Evolutionary conservation across 2,113 vertebrate genomes (phyloP).

Genomic region (Atherinomorus stipes): DNA sequence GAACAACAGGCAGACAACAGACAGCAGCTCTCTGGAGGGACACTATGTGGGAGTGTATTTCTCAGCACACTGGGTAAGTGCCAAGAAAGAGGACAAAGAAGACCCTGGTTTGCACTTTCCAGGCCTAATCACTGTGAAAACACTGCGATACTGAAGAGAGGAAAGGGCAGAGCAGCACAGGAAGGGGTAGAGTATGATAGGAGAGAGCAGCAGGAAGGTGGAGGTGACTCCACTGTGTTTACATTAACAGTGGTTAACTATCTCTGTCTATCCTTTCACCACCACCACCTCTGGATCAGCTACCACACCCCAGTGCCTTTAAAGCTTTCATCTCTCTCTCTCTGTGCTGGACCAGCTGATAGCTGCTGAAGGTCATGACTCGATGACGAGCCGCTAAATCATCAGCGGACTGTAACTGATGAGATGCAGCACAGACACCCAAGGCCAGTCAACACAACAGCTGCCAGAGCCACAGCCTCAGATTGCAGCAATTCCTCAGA

Average conservation of each 20-base stretch:
- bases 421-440: conserved; percentile 41
- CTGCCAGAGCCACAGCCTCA: conserved; percentile 58
- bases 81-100: conserved; percentile 27
- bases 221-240: conserved; percentile 57
- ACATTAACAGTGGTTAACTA: conserved; percentile 23
- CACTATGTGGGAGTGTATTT: conserved; percentile 96
- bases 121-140: conserved; percentile 17
- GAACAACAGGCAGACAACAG: conserved; percentile 90
- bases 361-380: conserved; percentile 42
- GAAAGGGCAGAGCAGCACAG: conserved; percentile 40
- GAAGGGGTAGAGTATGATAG: conserved; percentile 49
- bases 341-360: conserved; percentile 39
- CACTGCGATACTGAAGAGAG: conserved; percentile 18
- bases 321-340: conserved; percentile 49
- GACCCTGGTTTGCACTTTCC: conserved; percentile 3
- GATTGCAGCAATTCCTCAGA: conserved; percentile 34
- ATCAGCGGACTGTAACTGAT: conserved; percentile 34
- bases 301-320: conserved; percentile 47
- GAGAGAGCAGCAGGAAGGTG: conserved; percentile 38
- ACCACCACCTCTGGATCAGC: conserved; percentile 34
- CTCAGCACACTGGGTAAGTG: conserved; percentile 98
- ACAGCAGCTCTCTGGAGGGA: conserved; percentile 92
- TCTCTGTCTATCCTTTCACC: conserved; percentile 39
- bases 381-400: conserved; percentile 30
- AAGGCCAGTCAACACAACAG: conserved; percentile 35